These are phyloP conservation scores for Carposina sasakii DNA, from an alignment of 1,140 invertebrate genomes.

Conservation along the genomic window DNA sequence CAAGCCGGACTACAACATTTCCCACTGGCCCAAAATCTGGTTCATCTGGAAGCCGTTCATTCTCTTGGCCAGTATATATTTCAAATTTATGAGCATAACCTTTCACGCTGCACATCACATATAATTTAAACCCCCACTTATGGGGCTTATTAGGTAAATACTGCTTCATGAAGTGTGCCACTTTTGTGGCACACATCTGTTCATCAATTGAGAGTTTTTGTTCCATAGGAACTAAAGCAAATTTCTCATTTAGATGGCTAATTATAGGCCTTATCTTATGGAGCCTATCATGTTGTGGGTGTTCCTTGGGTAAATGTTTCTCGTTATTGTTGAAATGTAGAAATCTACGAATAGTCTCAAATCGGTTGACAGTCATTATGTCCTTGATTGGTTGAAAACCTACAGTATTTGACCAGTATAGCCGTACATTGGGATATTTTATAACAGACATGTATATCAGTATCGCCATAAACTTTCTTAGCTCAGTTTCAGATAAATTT, in stretches of 20 bases:
- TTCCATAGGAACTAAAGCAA: conserved; percentile 32
- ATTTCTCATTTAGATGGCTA: conserved; percentile 30
- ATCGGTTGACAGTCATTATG: conserved; percentile 30
- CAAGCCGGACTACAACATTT: conserved; percentile 31
- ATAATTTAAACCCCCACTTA: conserved; percentile 52
- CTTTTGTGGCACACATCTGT: conserved; percentile 40
- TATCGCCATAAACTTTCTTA: no score
- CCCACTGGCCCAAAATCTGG: conserved; percentile 34
- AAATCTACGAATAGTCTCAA: conserved; percentile 26
- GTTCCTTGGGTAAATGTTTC: conserved; percentile 23
- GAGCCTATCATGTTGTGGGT: conserved; percentile 31
- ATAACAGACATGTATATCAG: conserved; percentile 29
- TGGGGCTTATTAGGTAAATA: conserved; percentile 45
- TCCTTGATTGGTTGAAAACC: conserved; percentile 25
- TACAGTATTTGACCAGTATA: conserved; percentile 27
- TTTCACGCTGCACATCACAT: conserved; percentile 35
- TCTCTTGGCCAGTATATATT: conserved; percentile 35
- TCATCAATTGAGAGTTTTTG: conserved; percentile 41
- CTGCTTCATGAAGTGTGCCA: conserved; percentile 35
- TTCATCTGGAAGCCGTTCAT: conserved; percentile 28
- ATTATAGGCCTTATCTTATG: conserved; percentile 38
- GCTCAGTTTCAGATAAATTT: no score
- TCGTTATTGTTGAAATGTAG: conserved; percentile 37
- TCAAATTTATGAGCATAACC: conserved; percentile 35
- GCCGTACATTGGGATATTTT: conserved; percentile 24